Evolutionary conservation across 2,113 vertebrate species (phyloP).

Genomic region (Charadrius vociferus): DNA sequence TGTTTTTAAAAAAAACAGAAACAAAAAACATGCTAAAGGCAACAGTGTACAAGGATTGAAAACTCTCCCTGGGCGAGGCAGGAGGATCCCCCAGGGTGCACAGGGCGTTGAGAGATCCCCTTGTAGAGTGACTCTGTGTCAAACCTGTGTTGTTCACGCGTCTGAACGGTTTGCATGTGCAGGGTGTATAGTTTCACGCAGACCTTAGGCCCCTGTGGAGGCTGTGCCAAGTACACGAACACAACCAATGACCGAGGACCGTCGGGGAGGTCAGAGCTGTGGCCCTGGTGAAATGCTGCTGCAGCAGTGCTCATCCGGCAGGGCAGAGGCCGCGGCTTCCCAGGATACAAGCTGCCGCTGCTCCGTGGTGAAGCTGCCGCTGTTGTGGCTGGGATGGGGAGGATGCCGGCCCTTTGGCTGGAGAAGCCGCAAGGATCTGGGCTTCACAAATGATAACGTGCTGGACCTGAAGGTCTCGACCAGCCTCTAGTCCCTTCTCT

Average conservation of each 20-base stretch:
- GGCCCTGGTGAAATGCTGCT: background rate
- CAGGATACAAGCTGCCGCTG: background rate
- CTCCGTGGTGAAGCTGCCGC: background rate
- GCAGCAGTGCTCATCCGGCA: accelerated
- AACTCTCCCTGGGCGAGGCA: background rate
- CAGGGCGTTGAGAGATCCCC: background rate
- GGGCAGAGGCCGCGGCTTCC: background rate
- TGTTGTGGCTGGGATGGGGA: background rate
- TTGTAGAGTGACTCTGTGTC: background rate
- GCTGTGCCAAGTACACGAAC: background rate
- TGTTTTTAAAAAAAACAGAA: conserved; percentile 58
- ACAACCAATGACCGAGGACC: background rate
- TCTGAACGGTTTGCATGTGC: background rate
- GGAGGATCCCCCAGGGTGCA: background rate
- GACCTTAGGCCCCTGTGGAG: background rate
- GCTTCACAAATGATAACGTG: accelerated
- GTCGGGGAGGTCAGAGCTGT: background rate
- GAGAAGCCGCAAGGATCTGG: background rate
- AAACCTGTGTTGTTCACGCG: background rate
- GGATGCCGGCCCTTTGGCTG: background rate
- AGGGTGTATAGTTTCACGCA: background rate
- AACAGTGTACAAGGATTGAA: conserved; percentile 15
- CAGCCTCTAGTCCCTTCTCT: background rate
- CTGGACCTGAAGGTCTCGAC: background rate
- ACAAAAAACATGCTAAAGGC: background rate